Base-by-base conservation (phyloP, 2,888 invertebrate genomes). In the Boloria selene region DNA sequence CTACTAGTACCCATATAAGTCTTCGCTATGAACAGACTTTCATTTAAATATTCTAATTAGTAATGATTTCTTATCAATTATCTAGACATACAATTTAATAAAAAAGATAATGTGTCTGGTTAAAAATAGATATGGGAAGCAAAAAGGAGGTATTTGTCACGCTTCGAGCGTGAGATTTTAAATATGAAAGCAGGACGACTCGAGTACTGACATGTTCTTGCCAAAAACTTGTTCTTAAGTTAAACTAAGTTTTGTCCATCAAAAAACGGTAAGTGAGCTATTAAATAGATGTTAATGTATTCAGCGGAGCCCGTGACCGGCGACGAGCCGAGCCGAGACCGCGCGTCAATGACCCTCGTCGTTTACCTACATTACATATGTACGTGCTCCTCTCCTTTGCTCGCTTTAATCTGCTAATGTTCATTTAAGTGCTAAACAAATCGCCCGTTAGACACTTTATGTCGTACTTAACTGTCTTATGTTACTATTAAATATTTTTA, bases 251-350 rank as follows among this genome's bases (percentile, higher is more conserved):
- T 45, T 56, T 26, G 45, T 56, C 22, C 45, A 56, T 56, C 56
- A 45, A 56, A 22, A 26, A 56, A 56, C 56, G 56, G 59, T 49
- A 59, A 42, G 58, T 53, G 17, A 45, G 50, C 26, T 53, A 49
- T 53, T 45, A 59, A 63, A 62, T 62, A 54, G 22, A 65, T 68
- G 68, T 50, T 61, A 68, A 68, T 68, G 44, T 65, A 68, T 68
- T 49, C 67, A 26, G 44, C 55, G 38, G 58, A 50, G n/a, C 44
- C 58, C 53, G 44, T 17, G 49, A 58, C 55, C 50, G 44, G 58
- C 58, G 56, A 26, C 51, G 44, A 22, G 31, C 17, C 26, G 42
- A n/a, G 13, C 49, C 45, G 61, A n/a, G 17, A 45, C 53, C 22
- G 53, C 52, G 58, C 55, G 66, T 67, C 62, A 61, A 58, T 58